These are phyloP conservation scores for Coccyzus lansbergi DNA, from an alignment of 2,797 vertebrate species.

Conservation along the genomic window DNA sequence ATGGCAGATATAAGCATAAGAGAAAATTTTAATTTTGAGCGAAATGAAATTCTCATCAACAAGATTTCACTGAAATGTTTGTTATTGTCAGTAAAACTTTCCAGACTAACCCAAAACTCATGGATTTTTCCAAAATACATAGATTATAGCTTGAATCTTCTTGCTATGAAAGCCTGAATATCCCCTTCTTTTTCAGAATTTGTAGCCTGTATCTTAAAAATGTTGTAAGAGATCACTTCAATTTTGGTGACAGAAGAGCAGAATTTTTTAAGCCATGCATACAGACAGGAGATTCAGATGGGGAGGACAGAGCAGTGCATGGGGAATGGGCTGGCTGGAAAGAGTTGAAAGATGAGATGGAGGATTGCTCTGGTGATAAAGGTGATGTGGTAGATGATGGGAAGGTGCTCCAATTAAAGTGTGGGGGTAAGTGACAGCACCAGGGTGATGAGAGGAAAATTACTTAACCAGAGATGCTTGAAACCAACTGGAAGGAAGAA, in stretches of 20 bases:
- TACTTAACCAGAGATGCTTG: not conserved
- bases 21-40: not conserved
- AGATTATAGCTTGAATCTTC: not conserved
- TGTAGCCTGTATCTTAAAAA: not conserved
- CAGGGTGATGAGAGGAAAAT: constrained; percentile 21
- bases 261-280: not conserved
- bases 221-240: not conserved
- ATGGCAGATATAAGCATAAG: not conserved
- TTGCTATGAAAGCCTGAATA: not conserved
- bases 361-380: not conserved
- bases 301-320: not conserved
- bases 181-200: not conserved
- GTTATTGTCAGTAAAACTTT: not conserved
- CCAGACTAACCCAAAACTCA: not conserved
- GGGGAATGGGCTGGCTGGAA: not conserved
- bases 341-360: not conserved
- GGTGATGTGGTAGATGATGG: not conserved
- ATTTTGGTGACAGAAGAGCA: not conserved
- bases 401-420: constrained; percentile 2
- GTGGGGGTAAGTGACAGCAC: not conserved
- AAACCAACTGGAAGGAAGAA: not conserved
- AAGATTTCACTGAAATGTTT: not conserved
- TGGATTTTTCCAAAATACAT: not conserved
- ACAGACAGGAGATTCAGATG: not conserved
- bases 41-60: not conserved